Base-by-base conservation (phyloP, 2,797 vertebrate genomes). In the Pampus argenteus region DNA sequence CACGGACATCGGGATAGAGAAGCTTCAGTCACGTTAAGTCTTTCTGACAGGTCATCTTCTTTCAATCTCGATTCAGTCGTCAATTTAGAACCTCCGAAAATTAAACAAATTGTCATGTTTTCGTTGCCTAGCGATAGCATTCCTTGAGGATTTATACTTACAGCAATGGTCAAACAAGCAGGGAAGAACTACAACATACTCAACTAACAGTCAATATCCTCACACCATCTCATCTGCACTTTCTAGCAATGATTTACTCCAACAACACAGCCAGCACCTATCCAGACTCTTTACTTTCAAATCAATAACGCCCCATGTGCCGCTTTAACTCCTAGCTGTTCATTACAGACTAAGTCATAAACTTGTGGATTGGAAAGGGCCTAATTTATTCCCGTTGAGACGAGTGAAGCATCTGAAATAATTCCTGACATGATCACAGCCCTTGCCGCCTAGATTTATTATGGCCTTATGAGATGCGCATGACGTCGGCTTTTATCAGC, bases 331-430 rank as follows among this genome's bases (percentile, higher is more conserved):
- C 74, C 36, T 40, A 48, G 71, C 73, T 81, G 71, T 89, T 90
- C 81, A 87, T 87, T 78, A 81, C 66, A 76, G 56, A 69, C 59
- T 23, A 57, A 86, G 74, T 86, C 68, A 86, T 88, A 88, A 91
- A 89, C 61, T 5, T 55, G 66, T 28, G 61, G 47, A 74, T 72
- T 29, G 22, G 52, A 71, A 55, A 76, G 47, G 50, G 55, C 44
- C 68, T 78, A 60, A 84, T 91, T 86, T 86, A 84, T 79, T 75
- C 59, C 68, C 42, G 29, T 59, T 61, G 85, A 83, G 80, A 86
- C 28, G 62, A 70, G 57, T 25, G 66, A 64, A 77, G 79, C 67
- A 63, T 75, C 42, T 56, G 63, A 77, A 88, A 88, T 91, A 84
- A 91, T 90, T 81, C 80, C 80, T 15, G 81, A 79, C 58, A 52